Percentiles rank a stretch among this genome's conserved stretches.
Evolutionary conservation across 2,888 invertebrate genomes (phyloP).

Genomic region (Drosophila paranaensis): DNA sequence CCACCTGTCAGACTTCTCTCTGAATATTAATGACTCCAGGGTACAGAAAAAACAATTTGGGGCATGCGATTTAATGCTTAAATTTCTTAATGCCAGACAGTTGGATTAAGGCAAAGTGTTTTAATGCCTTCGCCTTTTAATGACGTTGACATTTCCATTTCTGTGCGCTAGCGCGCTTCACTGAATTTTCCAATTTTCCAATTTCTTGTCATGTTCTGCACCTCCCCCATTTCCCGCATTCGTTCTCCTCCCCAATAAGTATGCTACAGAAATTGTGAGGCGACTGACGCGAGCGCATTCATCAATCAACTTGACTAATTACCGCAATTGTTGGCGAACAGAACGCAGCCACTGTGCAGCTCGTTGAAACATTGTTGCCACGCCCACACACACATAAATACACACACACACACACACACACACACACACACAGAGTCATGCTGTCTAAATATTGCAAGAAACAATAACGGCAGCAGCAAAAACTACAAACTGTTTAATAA

Average conservation of each 20-base stretch:
- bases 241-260: conserved; percentile 32
- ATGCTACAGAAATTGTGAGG: conserved; percentile 39
- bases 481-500: conserved; percentile 71
- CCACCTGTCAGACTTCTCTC: too few species aligned
- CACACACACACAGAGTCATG: neutral
- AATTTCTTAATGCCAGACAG: conserved; percentile 56
- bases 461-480: conserved; percentile 41
- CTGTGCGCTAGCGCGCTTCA: conserved; percentile 35
- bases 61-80: conserved; percentile 58
- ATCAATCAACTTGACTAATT: conserved; percentile 79
- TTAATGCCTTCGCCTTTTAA: conserved; percentile 55
- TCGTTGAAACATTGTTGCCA: conserved; percentile 18
- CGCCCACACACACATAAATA: conserved; percentile 5
- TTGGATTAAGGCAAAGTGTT: conserved; percentile 49
- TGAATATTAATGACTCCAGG: conserved; percentile 7
- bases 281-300: conserved; percentile 40
- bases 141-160: conserved; percentile 72
- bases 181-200: conserved; percentile 57
- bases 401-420: neutral
- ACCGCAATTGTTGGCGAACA: conserved; percentile 49
- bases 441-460: conserved; percentile 8
- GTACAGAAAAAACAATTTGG: conserved; percentile 28
- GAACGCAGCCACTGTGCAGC: conserved; percentile 19
- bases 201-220: conserved; percentile 34
- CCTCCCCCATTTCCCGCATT: neutral